Evolutionary conservation across 1,140 invertebrate species (phyloP), one percentile per base, ranked within the genome.

Genomic region (Drosophila trapezifrons): DNA sequence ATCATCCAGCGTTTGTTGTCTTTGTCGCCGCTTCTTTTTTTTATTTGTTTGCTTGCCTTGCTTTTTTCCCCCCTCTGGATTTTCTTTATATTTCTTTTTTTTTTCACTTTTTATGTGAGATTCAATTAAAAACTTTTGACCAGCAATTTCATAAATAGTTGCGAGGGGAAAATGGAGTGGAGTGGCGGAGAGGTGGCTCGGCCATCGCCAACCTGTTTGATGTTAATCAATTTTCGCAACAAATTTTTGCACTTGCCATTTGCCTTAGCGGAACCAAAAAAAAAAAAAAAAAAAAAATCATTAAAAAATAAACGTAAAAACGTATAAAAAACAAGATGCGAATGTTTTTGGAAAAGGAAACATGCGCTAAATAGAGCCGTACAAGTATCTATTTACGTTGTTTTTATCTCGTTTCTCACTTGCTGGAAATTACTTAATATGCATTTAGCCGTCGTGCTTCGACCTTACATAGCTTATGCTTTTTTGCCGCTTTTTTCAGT

Each of bases 211-310:
- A 87, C 83, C 84, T 74, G 84, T 87, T 83, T 87, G 71, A 78
- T 87, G 83, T 87, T 87, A 87, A 89, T 87, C 84, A 87, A 89
- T 87, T 87, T 87, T 89, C 84, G 83, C 84, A 87, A 87, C 72
- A 79, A 76, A 89, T 89, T 83, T 87, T 87, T 87, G 83, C 83
- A 87, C 83, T 87, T 87, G 83, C 83, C 82, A 78, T 73, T 86
- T 87, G 73, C 32, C 52, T 46, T 32, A 46, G 51, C 60, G 65
- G 65, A 66, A 69, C 65, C 62, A 69, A 65, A 42, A 56, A 58
- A 20, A 54, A 5, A 3, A 49, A 22, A 4, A 46, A 22, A 35
- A 27, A 62, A 2, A 10, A 54, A 18, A 12, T n/a, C 15, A 12
- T 10, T 9, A 6, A 8, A 54, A 51, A 17, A 25, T 15, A 17